These are phyloP conservation scores for Bubalus kerabau DNA, from an alignment of 2,113 vertebrate species.

Conservation along the genomic window DNA sequence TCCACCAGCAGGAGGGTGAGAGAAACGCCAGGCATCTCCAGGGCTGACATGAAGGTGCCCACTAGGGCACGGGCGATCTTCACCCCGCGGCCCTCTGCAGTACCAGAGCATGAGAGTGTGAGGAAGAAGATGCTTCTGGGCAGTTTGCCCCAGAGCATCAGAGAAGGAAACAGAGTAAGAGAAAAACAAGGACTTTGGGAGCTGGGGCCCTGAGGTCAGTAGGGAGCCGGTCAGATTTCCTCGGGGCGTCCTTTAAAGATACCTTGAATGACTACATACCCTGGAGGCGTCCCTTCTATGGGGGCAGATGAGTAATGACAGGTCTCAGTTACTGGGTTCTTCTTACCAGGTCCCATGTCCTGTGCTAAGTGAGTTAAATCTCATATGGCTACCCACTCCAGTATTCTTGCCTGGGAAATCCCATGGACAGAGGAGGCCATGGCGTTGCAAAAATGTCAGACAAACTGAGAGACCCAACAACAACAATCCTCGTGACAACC, in stretches of 20 bases:
- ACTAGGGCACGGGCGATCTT: constrained; percentile 85
- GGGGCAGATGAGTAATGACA: background rate
- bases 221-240: background rate
- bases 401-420: background rate
- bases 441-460: background rate
- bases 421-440: background rate
- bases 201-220: background rate
- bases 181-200: background rate
- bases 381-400: background rate
- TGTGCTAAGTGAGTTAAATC: background rate
- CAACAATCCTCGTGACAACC: background rate
- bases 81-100: constrained; percentile 83
- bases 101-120: background rate
- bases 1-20: constrained; percentile 88
- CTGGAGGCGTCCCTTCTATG: background rate
- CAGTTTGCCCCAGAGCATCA: background rate
- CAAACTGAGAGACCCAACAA: background rate
- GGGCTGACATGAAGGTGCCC: constrained; percentile 93
- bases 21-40: constrained; percentile 95
- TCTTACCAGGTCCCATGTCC: background rate
- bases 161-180: background rate
- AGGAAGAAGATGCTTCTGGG: background rate
- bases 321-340: background rate
- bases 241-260: background rate
- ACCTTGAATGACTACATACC: background rate